Evolutionary conservation across 2,888 invertebrate genomes (phyloP), one percentile per base, ranked within the genome.

Genomic region (Nymphalis polychloros): DNA sequence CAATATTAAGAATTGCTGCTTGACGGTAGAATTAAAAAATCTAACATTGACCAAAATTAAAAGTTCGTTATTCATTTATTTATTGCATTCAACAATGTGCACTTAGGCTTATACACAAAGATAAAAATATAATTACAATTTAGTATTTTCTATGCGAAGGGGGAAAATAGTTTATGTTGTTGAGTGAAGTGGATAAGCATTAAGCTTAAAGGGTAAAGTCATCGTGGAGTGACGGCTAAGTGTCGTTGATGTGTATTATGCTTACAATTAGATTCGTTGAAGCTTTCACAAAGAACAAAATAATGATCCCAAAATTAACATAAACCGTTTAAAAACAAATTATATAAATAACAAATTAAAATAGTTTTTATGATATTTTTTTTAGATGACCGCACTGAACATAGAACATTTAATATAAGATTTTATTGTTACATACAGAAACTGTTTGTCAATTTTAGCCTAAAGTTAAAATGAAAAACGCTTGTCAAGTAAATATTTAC

Each of bases 141-240:
- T n/a, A 55, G 55, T 17, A n/a, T 41, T 35, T 35, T 41, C 4
- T 53, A 35, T n/a, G 19, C 57, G 16, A 57, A 57, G 10, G 35
- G 49, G 57, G 8, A 35, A 57, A 35, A 57, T 35, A 57, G 57
- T 57, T 57, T 27, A 53, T 53, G 31, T 53, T 31, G n/a, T 57
- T 57, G 19, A 57, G 57, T 35, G 13, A 57, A 57, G 57, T 57
- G 57, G 41, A 10, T 53, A 53, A 53, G 52, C 16, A 55, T 55
- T 55, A n/a, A 23, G n/a, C 35, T 35, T 35, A 41, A 57, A 41
- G 57, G 57, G 57, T 57, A 57, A 41, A 57, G 41, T 57, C 41
- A 19, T 57, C 16, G 57, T 57, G 35, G 10, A 57, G 57, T 57
- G 57, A 57, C 1, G 17, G 17, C 6, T 8, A 53, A 53, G 53